Evolutionary conservation across 2,888 invertebrate species (phyloP), one percentile per base, ranked within the genome.

Genomic region (Aleiodes testaceus): DNA sequence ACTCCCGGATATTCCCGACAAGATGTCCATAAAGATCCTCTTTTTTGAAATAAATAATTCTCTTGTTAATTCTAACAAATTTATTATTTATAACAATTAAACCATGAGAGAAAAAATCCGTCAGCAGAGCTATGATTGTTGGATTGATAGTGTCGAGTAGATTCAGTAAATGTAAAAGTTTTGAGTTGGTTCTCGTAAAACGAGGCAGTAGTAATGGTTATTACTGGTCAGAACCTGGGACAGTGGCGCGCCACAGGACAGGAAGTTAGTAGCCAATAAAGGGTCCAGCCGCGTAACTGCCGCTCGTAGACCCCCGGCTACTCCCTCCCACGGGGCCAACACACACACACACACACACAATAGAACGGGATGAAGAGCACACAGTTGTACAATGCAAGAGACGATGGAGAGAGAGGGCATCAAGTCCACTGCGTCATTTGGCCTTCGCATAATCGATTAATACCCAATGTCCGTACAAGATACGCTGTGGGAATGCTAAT

Each of bases 261-360:
- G 80, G 71, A 81, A 81, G 81, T 81, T 83, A 82, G 79, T 81
- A 78, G 78, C 77, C 79, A 81, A 82, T 84, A 83, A 83, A 84
- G 75, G 66, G 78, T 79, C 77, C 74, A 74, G 76, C 74, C 75
- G 75, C 78, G 75, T 81, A 80, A 80, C 79, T 75, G 61, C 75
- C 65, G 75, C 67, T 76, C 78, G 76, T 80, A 79, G 77, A 78
- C 72, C 59, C 73, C 71, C 68, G 77, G 79, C 79, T 79, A 78
- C 75, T 72, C 45, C 63, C 70, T 70, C 70, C 42, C 45, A 65
- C 22, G 61, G 49, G 69, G 44, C 9, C 5, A 30, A n/a, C 22
- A 36, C 12, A 36, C 3, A 14, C 18, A 20, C 11, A 20, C 55
- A 30, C 36, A 36, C 9, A 36, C 36, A 36, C 36, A 36, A 36